These are phyloP conservation scores for Erythrolamprus reginae DNA, from an alignment of 2,113 vertebrate species.

Conservation along the genomic window DNA sequence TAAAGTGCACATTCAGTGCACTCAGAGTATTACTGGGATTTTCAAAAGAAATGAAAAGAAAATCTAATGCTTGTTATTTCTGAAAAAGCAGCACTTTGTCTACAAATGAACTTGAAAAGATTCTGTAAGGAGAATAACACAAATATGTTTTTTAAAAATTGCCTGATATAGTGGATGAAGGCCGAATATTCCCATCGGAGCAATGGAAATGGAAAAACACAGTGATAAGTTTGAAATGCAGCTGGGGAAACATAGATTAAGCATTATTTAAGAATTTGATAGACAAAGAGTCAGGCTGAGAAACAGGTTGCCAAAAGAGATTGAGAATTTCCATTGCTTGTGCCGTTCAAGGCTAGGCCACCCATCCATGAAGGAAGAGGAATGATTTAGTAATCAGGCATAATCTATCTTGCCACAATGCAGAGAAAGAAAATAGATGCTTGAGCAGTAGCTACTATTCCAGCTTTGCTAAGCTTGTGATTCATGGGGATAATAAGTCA, in stretches of 20 bases:
- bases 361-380: constrained; percentile 43
- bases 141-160: background rate
- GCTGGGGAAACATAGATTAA: constrained; percentile 22
- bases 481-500: constrained; percentile 51
- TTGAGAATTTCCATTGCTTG: constrained; percentile 40
- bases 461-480: constrained; percentile 47
- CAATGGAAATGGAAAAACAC: constrained; percentile 12
- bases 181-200: background rate
- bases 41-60: background rate
- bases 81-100: background rate
- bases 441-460: constrained; percentile 38
- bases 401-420: constrained; percentile 44
- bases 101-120: background rate
- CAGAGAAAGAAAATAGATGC: constrained; percentile 38
- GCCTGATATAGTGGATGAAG: constrained; percentile 17
- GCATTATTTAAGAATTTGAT: constrained; percentile 28
- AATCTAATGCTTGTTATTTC: background rate
- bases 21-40: background rate
- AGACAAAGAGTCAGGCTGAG: constrained; percentile 20
- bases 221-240: constrained; percentile 16
- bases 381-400: constrained; percentile 41
- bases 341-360: constrained; percentile 39
- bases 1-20: background rate
- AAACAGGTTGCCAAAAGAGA: constrained; percentile 23
- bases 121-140: background rate